phyloP scores from a whole-genome alignment of 35 echinoderm and acorn worm genomes.

The Anneissia japonica region DNA sequence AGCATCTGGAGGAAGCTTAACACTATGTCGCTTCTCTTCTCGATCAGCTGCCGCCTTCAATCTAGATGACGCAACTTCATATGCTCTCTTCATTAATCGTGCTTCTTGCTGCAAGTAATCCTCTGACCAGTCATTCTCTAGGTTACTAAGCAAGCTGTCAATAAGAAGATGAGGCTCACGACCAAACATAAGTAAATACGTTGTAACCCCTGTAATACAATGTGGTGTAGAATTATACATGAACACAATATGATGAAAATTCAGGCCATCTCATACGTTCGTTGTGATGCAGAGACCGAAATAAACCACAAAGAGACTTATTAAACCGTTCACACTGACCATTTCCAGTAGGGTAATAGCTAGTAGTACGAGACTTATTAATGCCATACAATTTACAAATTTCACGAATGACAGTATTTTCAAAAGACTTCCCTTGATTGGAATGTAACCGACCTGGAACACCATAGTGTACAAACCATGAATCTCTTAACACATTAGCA shows the following conservation, averaged over 20 bases:
- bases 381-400: neutral
- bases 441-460: neutral
- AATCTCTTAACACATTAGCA: no score
- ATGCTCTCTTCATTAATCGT: neutral
- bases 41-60: neutral
- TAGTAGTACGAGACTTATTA: conserved; percentile 14
- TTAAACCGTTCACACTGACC: conserved; percentile 32
- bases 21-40: conserved; percentile 5
- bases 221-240: conserved; percentile 13
- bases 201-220: neutral
- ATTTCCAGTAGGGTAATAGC: conserved; percentile 35
- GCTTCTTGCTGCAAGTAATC: conserved; percentile 19
- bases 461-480: neutral
- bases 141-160: conserved; percentile 30
- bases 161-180: conserved; percentile 24
- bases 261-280: neutral
- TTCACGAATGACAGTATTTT: neutral
- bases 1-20: neutral
- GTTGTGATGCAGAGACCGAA: neutral
- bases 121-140: conserved; percentile 15
- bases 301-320: neutral
- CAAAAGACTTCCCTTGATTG: neutral
- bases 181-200: neutral
- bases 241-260: neutral
- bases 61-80: neutral